A percentile compares a stretch with the other conserved stretches of the same genome.
phyloP scores from a whole-genome alignment of 1,140 invertebrate species.

The Leptopilina boulardi region DNA sequence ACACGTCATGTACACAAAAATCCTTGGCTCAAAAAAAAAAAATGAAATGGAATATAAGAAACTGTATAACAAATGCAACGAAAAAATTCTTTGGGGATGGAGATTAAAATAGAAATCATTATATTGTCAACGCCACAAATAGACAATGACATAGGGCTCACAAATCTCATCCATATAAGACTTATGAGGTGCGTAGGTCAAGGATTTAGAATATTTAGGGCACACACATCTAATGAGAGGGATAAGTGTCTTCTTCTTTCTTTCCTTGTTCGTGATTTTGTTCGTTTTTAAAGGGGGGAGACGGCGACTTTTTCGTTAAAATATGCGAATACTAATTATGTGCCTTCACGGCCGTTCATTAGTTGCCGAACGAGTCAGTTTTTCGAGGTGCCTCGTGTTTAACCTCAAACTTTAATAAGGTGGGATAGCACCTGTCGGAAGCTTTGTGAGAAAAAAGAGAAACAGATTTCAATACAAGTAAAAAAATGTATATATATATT shows the following conservation, averaged over 20 bases:
- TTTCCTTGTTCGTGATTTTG: background rate
- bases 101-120: background rate
- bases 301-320: conserved; percentile 15
- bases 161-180: conserved; percentile 9
- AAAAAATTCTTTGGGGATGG: background rate
- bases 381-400: conserved; percentile 24
- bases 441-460: conserved; percentile 15
- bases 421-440: conserved; percentile 30
- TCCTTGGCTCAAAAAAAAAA: background rate
- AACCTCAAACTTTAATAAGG: conserved; percentile 10
- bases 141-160: background rate
- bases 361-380: background rate
- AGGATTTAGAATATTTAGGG: conserved; percentile 32
- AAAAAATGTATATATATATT: no score
- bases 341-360: conserved; percentile 28
- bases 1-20: background rate
- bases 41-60: background rate
- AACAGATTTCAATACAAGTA: background rate
- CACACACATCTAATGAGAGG: conserved; percentile 22
- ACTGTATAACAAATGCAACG: background rate
- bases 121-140: background rate
- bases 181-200: conserved; percentile 23
- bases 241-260: conserved; percentile 8
- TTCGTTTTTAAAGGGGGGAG: background rate
- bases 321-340: conserved; percentile 32